Percentiles rank a stretch among this genome's conserved stretches.
Evolutionary conservation across 1,140 invertebrate species (phyloP).

Genomic region (Rhyzopertha dominica): DNA sequence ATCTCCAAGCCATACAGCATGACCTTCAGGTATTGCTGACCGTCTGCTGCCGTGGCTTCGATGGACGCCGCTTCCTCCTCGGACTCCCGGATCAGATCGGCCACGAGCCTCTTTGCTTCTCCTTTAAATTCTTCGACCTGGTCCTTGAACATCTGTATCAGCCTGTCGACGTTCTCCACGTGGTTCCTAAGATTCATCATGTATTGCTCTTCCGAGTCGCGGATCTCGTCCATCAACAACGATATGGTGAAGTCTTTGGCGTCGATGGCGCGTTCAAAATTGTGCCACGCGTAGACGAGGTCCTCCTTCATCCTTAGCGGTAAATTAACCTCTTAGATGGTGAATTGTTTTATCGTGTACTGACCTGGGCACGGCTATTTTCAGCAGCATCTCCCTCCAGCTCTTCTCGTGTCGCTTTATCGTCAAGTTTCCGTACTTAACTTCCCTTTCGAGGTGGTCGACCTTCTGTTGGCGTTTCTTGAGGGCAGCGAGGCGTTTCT

Average conservation of each 20-base stretch:
- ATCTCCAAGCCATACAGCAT: slow-evolving; percentile 20
- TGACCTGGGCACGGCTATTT: slow-evolving; percentile 20
- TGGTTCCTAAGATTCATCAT: slow-evolving; percentile 16
- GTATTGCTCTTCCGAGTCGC: slow-evolving; percentile 22
- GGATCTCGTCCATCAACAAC: slow-evolving; percentile 24
- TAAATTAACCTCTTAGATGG: no score
- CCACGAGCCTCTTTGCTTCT: slow-evolving; percentile 6
- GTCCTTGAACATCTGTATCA: slow-evolving; percentile 20
- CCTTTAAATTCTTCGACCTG: slow-evolving; percentile 18
- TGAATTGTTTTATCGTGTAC: no score
- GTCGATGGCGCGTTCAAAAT: slow-evolving; percentile 24
- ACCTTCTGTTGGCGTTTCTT: slow-evolving; percentile 13
- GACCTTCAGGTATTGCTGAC: slow-evolving; percentile 20
- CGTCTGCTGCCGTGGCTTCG: neutral
- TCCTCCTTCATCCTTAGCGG: slow-evolving; percentile 18
- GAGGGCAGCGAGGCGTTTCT: slow-evolving; percentile 4
- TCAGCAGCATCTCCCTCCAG: slow-evolving; percentile 21
- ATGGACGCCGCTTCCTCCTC: slow-evolving; percentile 10
- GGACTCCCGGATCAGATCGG: neutral
- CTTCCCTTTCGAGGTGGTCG: slow-evolving; percentile 17
- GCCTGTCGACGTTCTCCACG: slow-evolving; percentile 18
- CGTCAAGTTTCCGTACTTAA: slow-evolving; percentile 20
- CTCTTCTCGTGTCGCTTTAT: slow-evolving; percentile 18
- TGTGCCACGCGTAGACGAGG: slow-evolving; percentile 20
- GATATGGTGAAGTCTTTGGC: slow-evolving; percentile 29